These are phyloP conservation scores for Cephus cinctus DNA, from an alignment of 1,140 invertebrate genomes.

Conservation along the genomic window DNA sequence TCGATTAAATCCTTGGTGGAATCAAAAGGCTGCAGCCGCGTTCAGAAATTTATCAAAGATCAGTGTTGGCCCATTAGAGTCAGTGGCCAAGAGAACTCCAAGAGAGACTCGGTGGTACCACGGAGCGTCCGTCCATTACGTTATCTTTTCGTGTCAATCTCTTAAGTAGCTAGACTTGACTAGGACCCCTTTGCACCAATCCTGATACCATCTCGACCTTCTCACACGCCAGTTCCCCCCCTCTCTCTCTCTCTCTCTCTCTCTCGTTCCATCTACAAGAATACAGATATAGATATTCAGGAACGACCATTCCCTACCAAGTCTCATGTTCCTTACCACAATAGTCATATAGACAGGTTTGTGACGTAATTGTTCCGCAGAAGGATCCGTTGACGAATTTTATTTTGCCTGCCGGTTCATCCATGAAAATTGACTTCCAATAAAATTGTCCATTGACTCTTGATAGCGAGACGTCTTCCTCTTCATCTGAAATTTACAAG, in stretches of 20 bases:
- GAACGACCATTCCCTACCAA: too few relatives aligned
- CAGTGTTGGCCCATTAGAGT: constrained; percentile 34
- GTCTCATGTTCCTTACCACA: too few relatives aligned
- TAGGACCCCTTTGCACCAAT: constrained; percentile 34
- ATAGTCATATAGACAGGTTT: too few relatives aligned
- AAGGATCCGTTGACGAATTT: too few relatives aligned
- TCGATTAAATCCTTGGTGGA: constrained; percentile 35
- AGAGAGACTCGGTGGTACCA: constrained; percentile 8
- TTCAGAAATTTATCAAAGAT: constrained; percentile 29
- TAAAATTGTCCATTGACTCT: too few relatives aligned
- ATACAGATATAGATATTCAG: too few relatives aligned
- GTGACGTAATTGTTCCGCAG: too few relatives aligned
- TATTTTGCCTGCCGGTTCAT: too few relatives aligned
- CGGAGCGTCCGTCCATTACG: constrained; percentile 37
- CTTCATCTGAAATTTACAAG: too few relatives aligned
- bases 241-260: constrained; percentile 12
- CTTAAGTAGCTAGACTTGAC: constrained; percentile 40
- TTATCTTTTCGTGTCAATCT: constrained; percentile 48
- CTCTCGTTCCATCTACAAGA: too few relatives aligned
- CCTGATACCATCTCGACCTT: constrained; percentile 9
- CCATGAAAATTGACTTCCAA: too few relatives aligned
- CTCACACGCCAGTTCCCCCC: constrained; percentile 16
- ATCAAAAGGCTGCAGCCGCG: constrained; percentile 29
- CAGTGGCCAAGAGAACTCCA: constrained; percentile 15
- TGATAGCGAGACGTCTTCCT: too few relatives aligned